Evolutionary conservation across 1,140 invertebrate species (phyloP), one percentile per base, ranked within the genome.

Genomic region (Drosophila parvula): DNA sequence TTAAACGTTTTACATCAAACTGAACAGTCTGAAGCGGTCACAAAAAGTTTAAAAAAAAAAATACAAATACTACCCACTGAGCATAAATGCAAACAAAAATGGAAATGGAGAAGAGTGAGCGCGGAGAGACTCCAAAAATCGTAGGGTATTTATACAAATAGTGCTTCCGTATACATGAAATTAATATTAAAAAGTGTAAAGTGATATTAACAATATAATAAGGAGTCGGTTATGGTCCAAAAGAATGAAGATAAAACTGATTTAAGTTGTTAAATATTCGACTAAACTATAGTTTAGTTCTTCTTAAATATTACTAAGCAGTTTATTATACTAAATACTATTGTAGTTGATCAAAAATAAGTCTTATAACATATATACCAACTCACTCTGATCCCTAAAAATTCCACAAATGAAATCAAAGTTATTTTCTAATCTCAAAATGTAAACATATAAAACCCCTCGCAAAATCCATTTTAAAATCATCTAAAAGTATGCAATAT

Each of bases 1-100:
- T 78, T 68, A 82, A 85, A 86, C 67, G 82, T 67, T 76, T 85
- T 86, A 86, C 79, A 88, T 85, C 74, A 85, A 85, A 53, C 18
- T 22, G 68, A 77, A 56, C 43, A 80, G 50, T 61, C 45, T 30
- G 45, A 22, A 55, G 27, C 34, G 32, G 43, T 44, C 44, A 53
- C 32, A 30, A 60, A 58, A 58, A 59, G 3, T 22, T n/a, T n/a
- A 63, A 48, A 53, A 59, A 41, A 40, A 36, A 45, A 6, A 50
- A 30, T 36, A n/a, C n/a, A n/a, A 58, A 79, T 22, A 63, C 32
- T 45, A 40, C 38, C 16, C 59, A 32, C 32, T 34, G 27, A 38
- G 60, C 16, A 51, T 51, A 50, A 60, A 59, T 56, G 57, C 50
- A 81, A 81, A 81, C 44, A 80, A 63, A 45, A 32, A 22, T 27